Conservation (phyloP, 2,888 invertebrate genomes). For the Oscheius sp. region DNA sequence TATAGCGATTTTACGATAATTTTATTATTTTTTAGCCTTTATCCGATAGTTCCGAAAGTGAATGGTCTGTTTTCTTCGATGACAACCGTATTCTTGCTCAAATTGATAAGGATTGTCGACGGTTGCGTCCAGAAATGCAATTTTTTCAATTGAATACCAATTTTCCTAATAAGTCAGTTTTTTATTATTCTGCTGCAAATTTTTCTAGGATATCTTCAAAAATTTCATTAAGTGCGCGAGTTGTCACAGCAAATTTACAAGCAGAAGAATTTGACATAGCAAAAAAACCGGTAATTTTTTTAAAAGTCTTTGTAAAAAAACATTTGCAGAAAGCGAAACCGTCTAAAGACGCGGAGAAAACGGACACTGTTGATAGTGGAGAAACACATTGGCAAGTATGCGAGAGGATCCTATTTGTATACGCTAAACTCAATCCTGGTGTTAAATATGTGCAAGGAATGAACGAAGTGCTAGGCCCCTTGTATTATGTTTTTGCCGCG, state of each 20-base stretch:
- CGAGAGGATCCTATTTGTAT: constrained; percentile 93
- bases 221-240: constrained; percentile 16
- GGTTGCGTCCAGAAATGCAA: constrained; percentile 92
- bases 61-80: constrained; percentile 94
- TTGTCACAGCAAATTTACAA: constrained; percentile 24
- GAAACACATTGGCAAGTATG: constrained; percentile 74
- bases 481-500: constrained; percentile 95
- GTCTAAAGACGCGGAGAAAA: background rate
- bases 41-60: constrained; percentile 92
- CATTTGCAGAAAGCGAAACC: constrained; percentile 8
- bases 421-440: constrained; percentile 96
- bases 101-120: constrained; percentile 84
- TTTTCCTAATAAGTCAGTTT: constrained; percentile 79
- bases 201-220: constrained; percentile 12
- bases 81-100: constrained; percentile 97
- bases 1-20: background rate
- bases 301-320: background rate
- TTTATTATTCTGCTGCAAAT: too few species aligned
- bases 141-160: constrained; percentile 96
- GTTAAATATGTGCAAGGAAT: constrained; percentile 80
- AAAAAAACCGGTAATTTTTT: background rate
- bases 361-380: background rate
- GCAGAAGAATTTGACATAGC: constrained; percentile 26
- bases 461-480: constrained; percentile 99
- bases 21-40: constrained; percentile 83